Base-by-base conservation (phyloP, 1,140 invertebrate species). In the Drosophila malerkotliana region DNA sequence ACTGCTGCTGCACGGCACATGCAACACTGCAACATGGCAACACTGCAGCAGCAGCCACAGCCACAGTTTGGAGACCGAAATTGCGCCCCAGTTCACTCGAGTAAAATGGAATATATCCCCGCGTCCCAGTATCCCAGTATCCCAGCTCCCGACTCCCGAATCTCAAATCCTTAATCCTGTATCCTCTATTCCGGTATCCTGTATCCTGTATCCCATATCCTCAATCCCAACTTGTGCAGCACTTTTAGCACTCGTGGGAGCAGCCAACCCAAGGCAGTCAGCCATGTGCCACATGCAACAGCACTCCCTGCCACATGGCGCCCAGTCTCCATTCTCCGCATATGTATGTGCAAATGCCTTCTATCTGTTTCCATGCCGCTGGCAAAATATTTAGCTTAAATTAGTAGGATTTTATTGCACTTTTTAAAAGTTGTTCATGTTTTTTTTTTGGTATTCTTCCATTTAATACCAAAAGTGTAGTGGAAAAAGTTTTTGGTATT, bases 61-160 rank as follows among this genome's bases (percentile, higher is more conserved):
- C 39, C 32, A 21, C 52, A 55, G 39, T 24, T 62, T 32, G 26
- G 53, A 30, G 53, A 30, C 26, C 26, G 7, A 30, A 68, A 61
- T 67, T 74, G 74, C 69, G 72, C 72, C 82, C 76, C 61, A 83
- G 76, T 83, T 83, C 60, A 61, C 61, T 83, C 62, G 79, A 76
- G 64, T 52, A 58, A 64, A 75, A 58, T 66, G 53, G 53, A 55
- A 56, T 45, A 21, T 21, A 21, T 62, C 39, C 41, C 30, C 39
- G 32, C 26, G 15, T 12, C 21, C 54, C 34, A 24, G 5, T 8
- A 6, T 30, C 15, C 18, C 18, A 5, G 15, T 2, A 18, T 28
- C 32, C 21, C 14, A 14, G 1, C 32, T 15, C 3, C 37, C 21
- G 7, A 12, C 12, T 32, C 12, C n/a, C 62, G 21, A 28, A n/a